Base-by-base conservation (phyloP, 2,888 invertebrate genomes). In the Polyploca ridens region DNA sequence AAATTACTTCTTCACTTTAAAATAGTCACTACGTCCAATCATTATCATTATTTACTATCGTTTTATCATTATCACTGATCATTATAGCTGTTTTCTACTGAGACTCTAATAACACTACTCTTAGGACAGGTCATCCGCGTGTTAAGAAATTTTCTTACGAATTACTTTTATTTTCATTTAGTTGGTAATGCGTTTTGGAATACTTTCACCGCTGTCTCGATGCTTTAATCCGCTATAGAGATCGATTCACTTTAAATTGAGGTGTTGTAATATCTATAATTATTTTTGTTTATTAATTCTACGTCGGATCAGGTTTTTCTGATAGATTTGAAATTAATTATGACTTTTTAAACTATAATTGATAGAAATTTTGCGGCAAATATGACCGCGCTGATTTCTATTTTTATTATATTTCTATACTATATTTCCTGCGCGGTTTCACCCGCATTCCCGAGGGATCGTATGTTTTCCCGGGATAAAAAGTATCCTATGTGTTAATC, bases 161-260 rank as follows among this genome's bases (percentile, higher is more conserved):
- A 44, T 41, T 41, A 61, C 61, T 61, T 44, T 61, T 61, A 61
- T 61, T 61, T 61, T 61, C 61, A 16, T 60, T 60, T 19, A 6
- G 16, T n/a, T 10, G 8, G 35, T 60, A 60, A 60, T 35, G 38
- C 59, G 19, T 61, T 61, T 61, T 61, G 41, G 27, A 27, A 61
- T 44, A 41, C 61, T 61, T 61, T 61, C 61, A 61, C 61, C 27
- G 27, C 27, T 27, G 33, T 59, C 11, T 38, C 19, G 27, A 61
- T 41, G 5, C 27, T 19, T 27, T 61, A 41, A 61, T 61, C 61
- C 54, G 54, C 10, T 19, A n/a, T 54, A 10, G 11, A 10, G 11
- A 41, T 27, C 41, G 61, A 41, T 61, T 61, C 13, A 41, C 1
- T 54, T 54, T 54, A 19, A 54, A 54, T 19, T 54, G 10, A n/a